Evolutionary conservation across 1,140 invertebrate genomes (phyloP).

Genomic region (Drosophila fuyamai): DNA sequence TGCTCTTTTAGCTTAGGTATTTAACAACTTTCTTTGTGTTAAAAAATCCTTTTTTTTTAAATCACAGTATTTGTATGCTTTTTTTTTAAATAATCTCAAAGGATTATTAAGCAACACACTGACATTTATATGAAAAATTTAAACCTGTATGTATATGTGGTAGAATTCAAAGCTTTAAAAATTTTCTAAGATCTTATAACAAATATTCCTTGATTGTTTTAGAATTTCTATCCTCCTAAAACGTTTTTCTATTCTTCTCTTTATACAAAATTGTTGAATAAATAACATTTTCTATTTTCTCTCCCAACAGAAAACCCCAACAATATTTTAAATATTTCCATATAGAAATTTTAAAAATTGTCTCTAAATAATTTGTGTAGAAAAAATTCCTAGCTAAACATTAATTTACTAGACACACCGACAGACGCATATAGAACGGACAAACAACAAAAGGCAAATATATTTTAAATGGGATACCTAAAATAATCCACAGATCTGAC

Average conservation of each 20-base stretch:
- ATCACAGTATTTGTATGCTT: too few species aligned
- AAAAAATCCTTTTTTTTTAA: too few species aligned
- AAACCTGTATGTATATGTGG: too few species aligned
- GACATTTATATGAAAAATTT: too few species aligned
- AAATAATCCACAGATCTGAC: constrained; percentile 39
- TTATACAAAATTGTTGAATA: not conserved
- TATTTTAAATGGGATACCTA: constrained; percentile 14
- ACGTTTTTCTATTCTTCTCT: not conserved
- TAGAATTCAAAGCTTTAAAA: not conserved
- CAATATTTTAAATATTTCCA: constrained; percentile 11
- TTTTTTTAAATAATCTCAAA: too few species aligned
- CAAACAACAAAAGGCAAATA: constrained; percentile 12
- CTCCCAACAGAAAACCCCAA: not conserved
- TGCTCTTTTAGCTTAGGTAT: too few species aligned
- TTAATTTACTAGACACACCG: constrained; percentile 47
- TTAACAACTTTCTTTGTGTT: too few species aligned
- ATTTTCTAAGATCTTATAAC: not conserved
- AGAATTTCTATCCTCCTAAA: not conserved
- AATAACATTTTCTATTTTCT: constrained; percentile 4
- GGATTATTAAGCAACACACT: too few species aligned
- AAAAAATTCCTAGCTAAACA: constrained; percentile 59
- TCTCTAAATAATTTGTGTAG: constrained; percentile 48
- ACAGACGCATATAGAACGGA: constrained; percentile 32
- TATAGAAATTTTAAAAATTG: constrained; percentile 31
- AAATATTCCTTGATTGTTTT: not conserved